Evolutionary conservation across 2,113 vertebrate genomes (phyloP), one percentile per base, ranked within the genome.

Genomic region (Stomatorhinus ivindoensis): DNA sequence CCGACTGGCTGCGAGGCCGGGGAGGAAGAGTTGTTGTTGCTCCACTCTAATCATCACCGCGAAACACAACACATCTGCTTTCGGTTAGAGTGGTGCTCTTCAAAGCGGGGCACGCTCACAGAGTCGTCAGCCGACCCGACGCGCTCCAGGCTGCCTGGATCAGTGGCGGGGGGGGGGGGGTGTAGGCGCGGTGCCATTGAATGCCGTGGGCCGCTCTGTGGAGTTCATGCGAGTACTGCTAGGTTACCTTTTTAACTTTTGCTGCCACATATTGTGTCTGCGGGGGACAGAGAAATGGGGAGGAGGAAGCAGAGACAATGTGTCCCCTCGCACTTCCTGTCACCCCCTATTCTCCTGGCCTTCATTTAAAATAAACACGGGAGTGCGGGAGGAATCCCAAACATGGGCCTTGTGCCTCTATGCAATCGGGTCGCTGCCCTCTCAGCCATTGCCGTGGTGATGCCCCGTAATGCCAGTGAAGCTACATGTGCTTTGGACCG

Each of bases 51-150:
- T 65, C 83, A 89, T 86, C 83, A 31, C 82, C 39, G 50, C 80
- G 27, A 76, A 86, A 85, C 84, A 85, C 82, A 89, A 65, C 80
- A 65, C 88, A 88, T 88, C 88, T 88, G 83, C 55, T 89, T 86
- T 44, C 17, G 50, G 11, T 85, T 80, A 89, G 53, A 85, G 55
- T 17, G 31, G 73, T 61, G 80, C 76, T 58, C 46, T 55, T 84
- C 51, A 58, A 46, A 82, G 65, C 11, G 17, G 27, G 46, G 31
- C 27, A n/a, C 82, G 27, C n/a, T 69, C 61, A 69, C 61, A 31
- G 61, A 31, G 61, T 27, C 61, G 27, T 31, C 61, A 69, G 61
- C n/a, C 61, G 10, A 27, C n/a, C 61, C 58, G 58, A 9, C 58
- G 58, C 24, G 8, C 58, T 65, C 58, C 58, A 65, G 58, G 58